Evolutionary conservation across 2,888 invertebrate genomes (phyloP).

Genomic region (Himalopsyche anomala): DNA sequence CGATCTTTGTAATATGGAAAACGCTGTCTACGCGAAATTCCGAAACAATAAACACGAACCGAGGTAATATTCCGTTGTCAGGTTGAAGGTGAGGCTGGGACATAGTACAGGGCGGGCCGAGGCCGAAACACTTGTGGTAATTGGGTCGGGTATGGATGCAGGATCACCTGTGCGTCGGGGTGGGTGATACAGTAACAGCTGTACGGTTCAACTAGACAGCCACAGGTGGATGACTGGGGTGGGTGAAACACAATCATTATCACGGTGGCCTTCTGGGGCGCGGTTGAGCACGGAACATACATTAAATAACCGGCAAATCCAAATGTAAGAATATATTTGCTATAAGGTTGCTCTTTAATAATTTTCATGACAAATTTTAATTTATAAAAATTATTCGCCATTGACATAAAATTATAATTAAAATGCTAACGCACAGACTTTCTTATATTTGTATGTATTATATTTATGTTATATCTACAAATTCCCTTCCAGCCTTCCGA

Average conservation of each 20-base stretch:
- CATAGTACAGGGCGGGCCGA: background rate
- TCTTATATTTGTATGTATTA: too few species aligned
- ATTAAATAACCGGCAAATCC: background rate
- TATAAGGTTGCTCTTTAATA: too few species aligned
- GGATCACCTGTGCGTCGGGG: background rate
- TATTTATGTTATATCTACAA: too few species aligned
- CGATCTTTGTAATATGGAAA: background rate
- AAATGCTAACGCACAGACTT: too few species aligned
- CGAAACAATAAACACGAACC: conserved; percentile 17
- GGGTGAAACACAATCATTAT: background rate
- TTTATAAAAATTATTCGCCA: too few species aligned
- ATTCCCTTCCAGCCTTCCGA: too few species aligned
- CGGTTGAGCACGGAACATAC: background rate
- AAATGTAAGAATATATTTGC: too few species aligned
- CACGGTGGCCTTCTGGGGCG: background rate
- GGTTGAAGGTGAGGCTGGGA: background rate
- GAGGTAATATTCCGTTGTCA: background rate
- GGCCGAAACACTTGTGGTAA: conserved; percentile 15
- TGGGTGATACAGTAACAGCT: background rate
- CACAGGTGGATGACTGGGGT: background rate
- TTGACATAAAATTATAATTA: too few species aligned
- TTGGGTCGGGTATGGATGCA: conserved; percentile 1
- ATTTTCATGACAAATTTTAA: too few species aligned
- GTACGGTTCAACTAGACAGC: background rate
- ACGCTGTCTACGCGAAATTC: background rate